Conservation (phyloP, 2,113 vertebrate genomes). For the Scolopax mira region DNA sequence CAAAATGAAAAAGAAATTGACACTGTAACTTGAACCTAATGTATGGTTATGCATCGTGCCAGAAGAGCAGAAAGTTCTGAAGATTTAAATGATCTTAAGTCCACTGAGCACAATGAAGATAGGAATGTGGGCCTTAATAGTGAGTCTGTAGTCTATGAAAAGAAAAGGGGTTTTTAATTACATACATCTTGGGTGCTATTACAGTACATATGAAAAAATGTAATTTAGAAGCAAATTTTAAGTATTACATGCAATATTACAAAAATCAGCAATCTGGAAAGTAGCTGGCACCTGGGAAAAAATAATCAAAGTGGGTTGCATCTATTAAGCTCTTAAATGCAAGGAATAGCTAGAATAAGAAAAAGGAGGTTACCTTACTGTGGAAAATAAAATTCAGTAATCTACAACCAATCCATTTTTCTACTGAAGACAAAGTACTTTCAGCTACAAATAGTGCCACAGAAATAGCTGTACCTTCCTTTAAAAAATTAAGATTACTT, state of each 20-base stretch:
- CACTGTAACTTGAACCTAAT: background rate
- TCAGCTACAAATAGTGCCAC: background rate
- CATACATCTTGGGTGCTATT: background rate
- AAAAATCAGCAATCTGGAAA: background rate
- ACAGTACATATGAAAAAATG: background rate
- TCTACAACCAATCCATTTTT: background rate
- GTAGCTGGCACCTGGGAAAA: background rate
- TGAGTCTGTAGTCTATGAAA: background rate
- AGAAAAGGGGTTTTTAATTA: background rate
- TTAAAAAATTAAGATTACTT: background rate
- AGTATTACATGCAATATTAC: background rate
- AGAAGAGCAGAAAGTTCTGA: background rate
- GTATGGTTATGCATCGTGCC: background rate
- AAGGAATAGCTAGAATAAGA: background rate
- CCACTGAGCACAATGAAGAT: background rate
- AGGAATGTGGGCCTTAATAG: background rate
- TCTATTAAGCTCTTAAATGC: background rate
- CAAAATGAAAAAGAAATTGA: background rate
- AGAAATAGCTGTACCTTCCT: background rate
- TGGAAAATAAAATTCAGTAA: background rate
- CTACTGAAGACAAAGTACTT: background rate
- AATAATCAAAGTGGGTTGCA: background rate
- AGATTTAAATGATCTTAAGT: background rate
- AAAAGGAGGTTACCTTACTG: background rate
- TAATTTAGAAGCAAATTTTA: background rate